Evolutionary conservation across 2,797 vertebrate species (phyloP).

Genomic region (Alcedo quadribrachys): DNA sequence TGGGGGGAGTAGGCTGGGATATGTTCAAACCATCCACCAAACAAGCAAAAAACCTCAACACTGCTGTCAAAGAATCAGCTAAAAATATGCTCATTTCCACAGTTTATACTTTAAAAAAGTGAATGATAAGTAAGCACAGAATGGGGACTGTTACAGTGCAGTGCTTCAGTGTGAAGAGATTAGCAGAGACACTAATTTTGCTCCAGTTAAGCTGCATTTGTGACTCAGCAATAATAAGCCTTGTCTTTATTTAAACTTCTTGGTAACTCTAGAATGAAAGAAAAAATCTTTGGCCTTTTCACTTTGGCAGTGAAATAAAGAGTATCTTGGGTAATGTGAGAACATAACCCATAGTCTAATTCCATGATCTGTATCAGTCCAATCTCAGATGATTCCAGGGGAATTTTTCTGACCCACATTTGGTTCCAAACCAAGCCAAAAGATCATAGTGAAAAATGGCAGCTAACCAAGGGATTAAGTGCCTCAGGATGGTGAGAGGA

Average conservation of each 20-base stretch:
- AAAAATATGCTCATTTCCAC: background rate
- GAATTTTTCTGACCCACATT: constrained; percentile 16
- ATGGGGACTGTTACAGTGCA: background rate
- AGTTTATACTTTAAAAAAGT: background rate
- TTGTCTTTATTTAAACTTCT: constrained; percentile 17
- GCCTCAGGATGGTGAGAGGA: background rate
- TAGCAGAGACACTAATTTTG: constrained; percentile 3
- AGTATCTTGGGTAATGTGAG: background rate
- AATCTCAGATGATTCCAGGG: background rate
- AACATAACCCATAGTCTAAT: background rate
- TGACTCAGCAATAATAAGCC: constrained; percentile 27
- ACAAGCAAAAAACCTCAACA: background rate
- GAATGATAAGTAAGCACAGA: background rate
- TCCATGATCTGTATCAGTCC: background rate
- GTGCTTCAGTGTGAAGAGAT: background rate
- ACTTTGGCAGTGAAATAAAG: constrained; percentile 42
- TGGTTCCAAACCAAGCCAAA: background rate
- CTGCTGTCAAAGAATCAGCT: background rate
- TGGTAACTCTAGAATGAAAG: constrained; percentile 4
- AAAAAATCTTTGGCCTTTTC: background rate
- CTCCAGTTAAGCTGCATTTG: constrained; percentile 11
- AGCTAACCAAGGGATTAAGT: background rate
- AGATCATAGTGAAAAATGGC: background rate
- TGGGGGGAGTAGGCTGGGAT: background rate
- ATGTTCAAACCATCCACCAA: background rate